phyloP scores from a whole-genome alignment of 2,797 vertebrate genomes.

The Nothura maculosa region DNA sequence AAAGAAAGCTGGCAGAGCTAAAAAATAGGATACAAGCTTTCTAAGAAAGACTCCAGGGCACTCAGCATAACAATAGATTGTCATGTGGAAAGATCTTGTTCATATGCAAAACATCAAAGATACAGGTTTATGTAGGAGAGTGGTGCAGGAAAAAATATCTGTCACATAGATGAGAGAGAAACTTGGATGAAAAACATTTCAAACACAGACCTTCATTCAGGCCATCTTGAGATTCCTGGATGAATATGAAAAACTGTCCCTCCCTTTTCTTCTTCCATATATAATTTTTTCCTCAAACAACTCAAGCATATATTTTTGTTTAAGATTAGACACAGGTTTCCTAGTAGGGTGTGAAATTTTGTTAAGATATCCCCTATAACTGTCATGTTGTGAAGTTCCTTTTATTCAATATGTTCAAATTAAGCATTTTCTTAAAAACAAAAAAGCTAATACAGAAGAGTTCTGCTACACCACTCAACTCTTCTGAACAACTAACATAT shows the following conservation, averaged over 20 bases:
- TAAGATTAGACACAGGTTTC: not conserved
- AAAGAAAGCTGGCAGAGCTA: not conserved
- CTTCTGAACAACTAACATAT: not conserved
- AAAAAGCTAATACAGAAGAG: not conserved
- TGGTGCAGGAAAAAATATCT: not conserved
- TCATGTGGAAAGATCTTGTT: not conserved
- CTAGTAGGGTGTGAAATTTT: not conserved
- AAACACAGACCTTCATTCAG: not conserved
- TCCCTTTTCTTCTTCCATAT: not conserved
- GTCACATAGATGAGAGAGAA: not conserved
- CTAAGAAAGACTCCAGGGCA: not conserved
- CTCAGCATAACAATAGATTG: rapidly evolving
- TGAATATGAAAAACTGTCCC: not conserved
- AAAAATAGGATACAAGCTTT: not conserved
- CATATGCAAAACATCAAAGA: not conserved
- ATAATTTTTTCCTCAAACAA: not conserved
- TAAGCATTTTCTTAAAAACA: not conserved
- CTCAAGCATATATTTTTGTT: not conserved
- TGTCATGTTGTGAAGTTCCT: not conserved
- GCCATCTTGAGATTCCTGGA: not conserved
- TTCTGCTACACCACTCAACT: not conserved
- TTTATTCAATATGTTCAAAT: not conserved
- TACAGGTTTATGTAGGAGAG: not conserved
- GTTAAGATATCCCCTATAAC: not conserved
- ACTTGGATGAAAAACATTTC: not conserved